Percentiles rank a stretch among this genome's conserved stretches.
phyloP scores from a whole-genome alignment of 2,113 vertebrate genomes.

The Tupaia tana region DNA sequence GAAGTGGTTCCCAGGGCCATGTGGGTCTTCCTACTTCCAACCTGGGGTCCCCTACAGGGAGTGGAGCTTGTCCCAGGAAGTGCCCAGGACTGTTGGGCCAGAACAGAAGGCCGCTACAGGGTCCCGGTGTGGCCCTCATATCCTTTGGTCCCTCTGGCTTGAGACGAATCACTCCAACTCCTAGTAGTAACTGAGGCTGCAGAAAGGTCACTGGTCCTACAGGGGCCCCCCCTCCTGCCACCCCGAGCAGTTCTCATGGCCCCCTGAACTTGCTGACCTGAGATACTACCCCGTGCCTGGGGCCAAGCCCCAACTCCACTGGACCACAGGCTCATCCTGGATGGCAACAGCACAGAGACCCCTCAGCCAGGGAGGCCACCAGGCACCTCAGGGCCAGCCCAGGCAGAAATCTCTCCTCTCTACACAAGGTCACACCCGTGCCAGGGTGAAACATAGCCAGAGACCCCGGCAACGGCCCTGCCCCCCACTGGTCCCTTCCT shows the following conservation, averaged over 20 bases:
- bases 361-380: neutral
- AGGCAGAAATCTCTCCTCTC: neutral
- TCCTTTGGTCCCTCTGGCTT: neutral
- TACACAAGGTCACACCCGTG: fast-evolving
- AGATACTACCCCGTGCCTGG: neutral
- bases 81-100: neutral
- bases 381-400: neutral
- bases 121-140: neutral
- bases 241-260: neutral
- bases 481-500: neutral
- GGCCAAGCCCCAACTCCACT: neutral
- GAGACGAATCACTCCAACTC: neutral
- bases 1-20: neutral
- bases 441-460: neutral
- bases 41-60: neutral
- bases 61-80: neutral
- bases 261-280: neutral
- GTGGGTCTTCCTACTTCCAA: neutral
- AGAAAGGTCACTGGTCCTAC: neutral
- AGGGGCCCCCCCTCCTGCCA: neutral
- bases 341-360: neutral
- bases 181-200: neutral
- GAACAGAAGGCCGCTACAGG: neutral
- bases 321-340: neutral
- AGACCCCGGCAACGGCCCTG: neutral